Evolutionary conservation across 2,888 invertebrate species (phyloP).

Genomic region (Drosophila quinaria): DNA sequence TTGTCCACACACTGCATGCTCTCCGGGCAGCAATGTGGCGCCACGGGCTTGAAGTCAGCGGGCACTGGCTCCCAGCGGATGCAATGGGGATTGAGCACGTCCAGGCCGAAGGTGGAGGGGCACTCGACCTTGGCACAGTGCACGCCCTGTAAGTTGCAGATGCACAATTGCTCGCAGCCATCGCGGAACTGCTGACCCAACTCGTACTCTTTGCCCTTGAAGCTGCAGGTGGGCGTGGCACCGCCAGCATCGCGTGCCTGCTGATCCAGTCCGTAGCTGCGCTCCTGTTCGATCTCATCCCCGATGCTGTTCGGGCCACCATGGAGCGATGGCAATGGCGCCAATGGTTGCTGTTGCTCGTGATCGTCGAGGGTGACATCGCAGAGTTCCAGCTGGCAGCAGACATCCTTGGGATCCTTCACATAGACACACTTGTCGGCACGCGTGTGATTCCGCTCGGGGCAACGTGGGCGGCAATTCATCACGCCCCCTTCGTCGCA

Average conservation of each 20-base stretch:
- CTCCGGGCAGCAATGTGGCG: slow-evolving; percentile 93
- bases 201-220: slow-evolving; percentile 82
- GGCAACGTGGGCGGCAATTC: slow-evolving; percentile 91
- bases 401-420: slow-evolving; percentile 92
- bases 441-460: slow-evolving; percentile 87
- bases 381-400: slow-evolving; percentile 94
- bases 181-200: slow-evolving; percentile 92
- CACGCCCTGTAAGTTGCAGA: slow-evolving; percentile 90
- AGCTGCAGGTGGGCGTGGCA: slow-evolving; percentile 67
- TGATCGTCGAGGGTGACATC: slow-evolving; percentile 93
- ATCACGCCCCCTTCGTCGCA: slow-evolving; percentile 91
- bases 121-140: slow-evolving; percentile 94
- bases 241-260: slow-evolving; percentile 77
- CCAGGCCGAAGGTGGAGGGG: slow-evolving; percentile 93
- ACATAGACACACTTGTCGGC: slow-evolving; percentile 93
- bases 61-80: slow-evolving; percentile 94
- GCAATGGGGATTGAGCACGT: slow-evolving; percentile 93
- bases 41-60: slow-evolving; percentile 89
- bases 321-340: slow-evolving; percentile 41
- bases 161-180: slow-evolving; percentile 92
- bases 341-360: slow-evolving; percentile 86
- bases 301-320: slow-evolving; percentile 73
- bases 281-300: slow-evolving; percentile 46
- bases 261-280: slow-evolving; percentile 71
- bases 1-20: slow-evolving; percentile 92